A percentile compares a stretch with the other conserved stretches of the same genome.
These are phyloP conservation scores for Holacanthella duospinosa DNA, from an alignment of 2,888 invertebrate species.

Conservation along the genomic window DNA sequence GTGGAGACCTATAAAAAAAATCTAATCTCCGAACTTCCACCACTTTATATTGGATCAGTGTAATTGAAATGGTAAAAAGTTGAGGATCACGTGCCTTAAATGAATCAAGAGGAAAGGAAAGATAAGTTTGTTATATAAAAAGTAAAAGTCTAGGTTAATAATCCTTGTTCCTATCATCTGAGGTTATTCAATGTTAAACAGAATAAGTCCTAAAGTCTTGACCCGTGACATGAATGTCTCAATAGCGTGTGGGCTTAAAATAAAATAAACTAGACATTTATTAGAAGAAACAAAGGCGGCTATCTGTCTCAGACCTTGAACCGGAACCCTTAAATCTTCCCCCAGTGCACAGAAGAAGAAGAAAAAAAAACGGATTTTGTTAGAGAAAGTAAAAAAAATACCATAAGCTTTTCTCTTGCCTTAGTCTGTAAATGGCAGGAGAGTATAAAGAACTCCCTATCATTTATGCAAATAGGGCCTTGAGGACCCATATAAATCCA, in stretches of 20 bases:
- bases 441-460: neutral
- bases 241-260: neutral
- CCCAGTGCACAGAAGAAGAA: neutral
- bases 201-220: neutral
- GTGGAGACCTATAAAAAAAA: too few species aligned
- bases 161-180: neutral
- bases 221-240: neutral
- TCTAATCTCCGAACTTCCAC: neutral
- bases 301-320: constrained; percentile 1
- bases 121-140: neutral
- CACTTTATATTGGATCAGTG: neutral
- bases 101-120: neutral
- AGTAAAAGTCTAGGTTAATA: neutral
- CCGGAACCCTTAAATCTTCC: neutral
- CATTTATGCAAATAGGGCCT: constrained; percentile 10
- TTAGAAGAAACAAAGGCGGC: neutral
- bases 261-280: neutral
- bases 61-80: neutral
- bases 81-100: neutral
- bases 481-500: constrained; percentile 6
- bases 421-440: neutral
- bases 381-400: neutral
- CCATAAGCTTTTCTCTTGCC: neutral
- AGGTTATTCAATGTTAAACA: neutral
- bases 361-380: neutral